Evolutionary conservation across 2,797 vertebrate species (phyloP).

Genomic region (Chiloscyllium punctatum): DNA sequence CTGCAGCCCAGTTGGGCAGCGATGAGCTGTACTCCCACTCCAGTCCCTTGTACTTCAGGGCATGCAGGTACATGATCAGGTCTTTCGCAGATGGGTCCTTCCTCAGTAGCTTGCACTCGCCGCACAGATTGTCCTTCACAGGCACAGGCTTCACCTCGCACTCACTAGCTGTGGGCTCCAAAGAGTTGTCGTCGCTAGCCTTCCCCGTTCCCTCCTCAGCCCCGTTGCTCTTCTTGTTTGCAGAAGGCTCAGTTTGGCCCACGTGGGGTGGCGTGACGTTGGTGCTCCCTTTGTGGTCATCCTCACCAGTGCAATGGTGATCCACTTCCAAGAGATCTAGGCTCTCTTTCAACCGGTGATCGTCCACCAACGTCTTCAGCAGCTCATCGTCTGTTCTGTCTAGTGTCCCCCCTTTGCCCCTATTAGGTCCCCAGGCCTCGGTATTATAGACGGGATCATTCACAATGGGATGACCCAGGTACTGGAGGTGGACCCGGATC

Average conservation of each 20-base stretch:
- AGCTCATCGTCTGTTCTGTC: conserved; percentile 77
- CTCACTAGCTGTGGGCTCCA: background rate
- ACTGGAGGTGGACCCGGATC: conserved; percentile 95
- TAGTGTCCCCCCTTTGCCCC: conserved; percentile 73
- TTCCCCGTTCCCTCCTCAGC: background rate
- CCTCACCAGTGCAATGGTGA: conserved; percentile 44
- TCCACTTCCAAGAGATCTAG: conserved; percentile 60
- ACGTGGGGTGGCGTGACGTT: background rate
- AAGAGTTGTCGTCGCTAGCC: background rate
- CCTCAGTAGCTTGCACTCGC: conserved; percentile 72
- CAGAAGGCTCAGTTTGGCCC: background rate
- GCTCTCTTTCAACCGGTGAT: conserved; percentile 76
- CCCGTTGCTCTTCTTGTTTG: background rate
- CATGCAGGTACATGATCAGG: conserved; percentile 91
- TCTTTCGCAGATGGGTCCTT: conserved; percentile 81
- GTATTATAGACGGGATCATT: conserved; percentile 94
- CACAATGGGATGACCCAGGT: conserved; percentile 84
- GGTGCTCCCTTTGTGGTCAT: background rate
- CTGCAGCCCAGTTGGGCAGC: conserved; percentile 81
- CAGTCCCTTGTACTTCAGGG: conserved; percentile 81
- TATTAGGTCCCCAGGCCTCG: conserved; percentile 76
- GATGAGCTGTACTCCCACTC: conserved; percentile 84
- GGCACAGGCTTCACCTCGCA: background rate
- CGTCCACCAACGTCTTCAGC: conserved; percentile 73
- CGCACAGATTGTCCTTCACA: conserved; percentile 70